A percentile compares a stretch with the other conserved stretches of the same genome.
phyloP scores from a whole-genome alignment of 23 tunicate species.

The Trididemnum nubilum region DNA sequence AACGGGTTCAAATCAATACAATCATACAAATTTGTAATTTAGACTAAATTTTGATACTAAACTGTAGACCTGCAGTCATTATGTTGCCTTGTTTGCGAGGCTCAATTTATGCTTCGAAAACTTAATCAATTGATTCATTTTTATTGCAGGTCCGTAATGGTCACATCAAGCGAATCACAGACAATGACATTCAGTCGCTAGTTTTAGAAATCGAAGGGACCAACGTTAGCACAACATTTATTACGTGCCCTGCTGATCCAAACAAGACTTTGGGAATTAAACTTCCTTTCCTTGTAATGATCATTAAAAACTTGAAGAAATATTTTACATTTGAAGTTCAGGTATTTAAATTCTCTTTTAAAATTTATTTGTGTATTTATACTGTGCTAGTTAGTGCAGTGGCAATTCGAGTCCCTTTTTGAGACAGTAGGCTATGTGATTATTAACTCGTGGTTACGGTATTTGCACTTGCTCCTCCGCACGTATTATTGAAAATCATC shows the following conservation, averaged over 20 bases:
- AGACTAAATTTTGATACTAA: too few species aligned
- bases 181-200: conserved; percentile 99
- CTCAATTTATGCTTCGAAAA: too few species aligned
- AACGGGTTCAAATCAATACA: too few species aligned
- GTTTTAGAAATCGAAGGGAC: conserved; percentile 99
- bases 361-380: neutral
- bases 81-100: too few species aligned
- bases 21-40: too few species aligned
- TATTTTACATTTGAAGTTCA: conserved; percentile 99
- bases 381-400: neutral
- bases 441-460: too few species aligned
- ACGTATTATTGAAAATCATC: too few species aligned
- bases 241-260: conserved; percentile 99
- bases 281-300: conserved; percentile 98
- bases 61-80: too few species aligned
- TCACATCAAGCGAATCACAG: conserved; percentile 99
- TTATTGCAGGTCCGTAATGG: conserved; percentile 96
- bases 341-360: conserved; percentile 37
- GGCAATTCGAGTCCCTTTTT: too few species aligned
- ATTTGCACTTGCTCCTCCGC: too few species aligned
- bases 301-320: conserved; percentile 98
- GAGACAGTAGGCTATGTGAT: too few species aligned
- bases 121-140: too few species aligned
- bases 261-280: conserved; percentile 98
- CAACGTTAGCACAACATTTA: conserved; percentile 98